Evolutionary conservation across 2,797 vertebrate genomes (phyloP), one percentile per base, ranked within the genome.

Genomic region (Acanthurus lineatus): DNA sequence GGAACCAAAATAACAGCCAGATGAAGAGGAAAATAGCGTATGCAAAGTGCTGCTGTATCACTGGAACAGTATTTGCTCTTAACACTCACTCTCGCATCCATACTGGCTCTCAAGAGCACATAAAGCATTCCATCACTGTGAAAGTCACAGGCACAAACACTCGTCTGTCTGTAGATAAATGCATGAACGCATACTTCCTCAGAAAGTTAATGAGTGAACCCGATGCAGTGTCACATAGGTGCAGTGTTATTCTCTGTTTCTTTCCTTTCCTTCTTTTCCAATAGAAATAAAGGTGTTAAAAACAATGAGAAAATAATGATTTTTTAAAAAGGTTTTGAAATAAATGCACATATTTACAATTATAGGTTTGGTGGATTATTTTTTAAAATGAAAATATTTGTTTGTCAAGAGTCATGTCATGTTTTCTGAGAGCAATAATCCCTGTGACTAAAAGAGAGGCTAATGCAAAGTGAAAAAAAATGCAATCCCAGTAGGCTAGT

Each of bases 1-100:
- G 92, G 89, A 91, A 82, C 86, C 76, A 90, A 91, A 94, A 94
- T 93, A 94, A 93, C 89, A 91, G 87, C 38, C 81, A 82, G 32
- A 93, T 94, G 91, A 92, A 89, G 92, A 92, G 86, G 89, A 91
- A 93, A 94, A 91, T 88, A 93, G 90, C 69, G 63, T 85, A 92
- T 90, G 85, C 91, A 95, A 94, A 94, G 90, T 91, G 87, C 78
- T 79, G 76, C 75, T n/a, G 44, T 64, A 77, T 52, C 35, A 69
- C 72, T 48, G 62, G 66, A 69, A 74, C 82, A 72, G 62, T 51
- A 10, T 70, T 67, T 62, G 47, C 81, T 83, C 79, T 86, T 83
- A 88, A 87, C 74, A 3, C 75, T 80, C 63, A 62, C 65, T 69
- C 78, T 71, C 66, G 1, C 9, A 42, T 59, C 59, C 62, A 73